Evolutionary conservation across 2,113 vertebrate species (phyloP).

Genomic region (Nannobrachium achirus): DNA sequence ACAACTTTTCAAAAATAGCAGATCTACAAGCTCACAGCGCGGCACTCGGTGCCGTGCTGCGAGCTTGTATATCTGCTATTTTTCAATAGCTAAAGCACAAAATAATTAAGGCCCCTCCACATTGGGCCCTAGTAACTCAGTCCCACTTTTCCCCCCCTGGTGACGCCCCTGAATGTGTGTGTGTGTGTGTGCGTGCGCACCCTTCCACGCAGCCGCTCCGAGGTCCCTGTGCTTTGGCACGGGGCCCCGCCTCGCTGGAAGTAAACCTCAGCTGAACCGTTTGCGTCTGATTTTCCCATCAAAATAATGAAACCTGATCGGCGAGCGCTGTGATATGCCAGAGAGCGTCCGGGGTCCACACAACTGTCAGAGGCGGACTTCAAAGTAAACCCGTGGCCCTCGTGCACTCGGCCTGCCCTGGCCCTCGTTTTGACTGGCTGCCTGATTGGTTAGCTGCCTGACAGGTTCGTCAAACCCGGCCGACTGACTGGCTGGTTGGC

Average conservation of each 20-base stretch:
- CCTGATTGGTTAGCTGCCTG: neutral
- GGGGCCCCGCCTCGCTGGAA: conserved; percentile 51
- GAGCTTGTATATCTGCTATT: too few relatives aligned
- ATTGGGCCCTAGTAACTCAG: too few relatives aligned
- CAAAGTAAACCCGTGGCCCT: conserved; percentile 61
- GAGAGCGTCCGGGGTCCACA: conserved; percentile 61
- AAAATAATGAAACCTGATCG: conserved; percentile 73
- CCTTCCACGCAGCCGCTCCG: conserved; percentile 9
- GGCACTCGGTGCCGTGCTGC: too few relatives aligned
- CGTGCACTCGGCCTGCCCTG: neutral
- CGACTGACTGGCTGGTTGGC: neutral
- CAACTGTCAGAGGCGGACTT: conserved; percentile 67
- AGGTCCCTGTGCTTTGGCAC: conserved; percentile 52
- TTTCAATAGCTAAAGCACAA: too few relatives aligned
- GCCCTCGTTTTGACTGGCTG: neutral
- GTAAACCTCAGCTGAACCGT: conserved; percentile 64
- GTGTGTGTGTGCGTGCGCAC: conserved; percentile 7
- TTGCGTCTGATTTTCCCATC: conserved; percentile 74
- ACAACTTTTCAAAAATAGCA: too few relatives aligned
- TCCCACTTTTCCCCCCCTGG: too few relatives aligned
- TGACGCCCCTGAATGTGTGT: too few relatives aligned
- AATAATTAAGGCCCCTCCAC: too few relatives aligned
- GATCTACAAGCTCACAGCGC: too few relatives aligned
- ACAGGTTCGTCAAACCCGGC: neutral
- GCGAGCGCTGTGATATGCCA: conserved; percentile 57